Conservation (phyloP, 2,113 vertebrate genomes). For the Pachyramphus minor region DNA sequence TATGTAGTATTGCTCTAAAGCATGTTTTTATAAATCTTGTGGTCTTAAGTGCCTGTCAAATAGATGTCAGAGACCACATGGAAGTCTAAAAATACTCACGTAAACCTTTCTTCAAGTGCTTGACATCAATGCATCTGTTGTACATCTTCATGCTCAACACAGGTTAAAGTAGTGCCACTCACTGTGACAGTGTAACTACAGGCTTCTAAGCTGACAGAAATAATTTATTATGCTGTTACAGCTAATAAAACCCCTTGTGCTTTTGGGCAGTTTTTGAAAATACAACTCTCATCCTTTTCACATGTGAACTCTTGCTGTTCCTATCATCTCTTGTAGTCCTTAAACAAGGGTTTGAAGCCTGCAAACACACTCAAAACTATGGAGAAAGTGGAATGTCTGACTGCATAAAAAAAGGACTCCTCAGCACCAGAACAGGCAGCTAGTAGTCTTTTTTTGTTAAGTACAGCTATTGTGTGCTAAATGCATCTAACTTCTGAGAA, state of each 20-base stretch:
- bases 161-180: neutral
- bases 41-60: neutral
- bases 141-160: neutral
- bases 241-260: neutral
- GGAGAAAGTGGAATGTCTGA: neutral
- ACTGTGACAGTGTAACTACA: neutral
- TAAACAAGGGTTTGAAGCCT: neutral
- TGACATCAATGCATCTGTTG: neutral
- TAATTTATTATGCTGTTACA: constrained; percentile 20
- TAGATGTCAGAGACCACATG: neutral
- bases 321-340: neutral
- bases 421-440: neutral
- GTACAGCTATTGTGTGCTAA: neutral
- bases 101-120: neutral
- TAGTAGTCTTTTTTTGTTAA: neutral
- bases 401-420: neutral
- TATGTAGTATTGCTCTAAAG: neutral
- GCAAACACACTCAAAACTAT: neutral
- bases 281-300: neutral
- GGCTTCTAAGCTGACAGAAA: constrained; percentile 7
- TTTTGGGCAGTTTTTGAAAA: constrained; percentile 18
- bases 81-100: neutral
- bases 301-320: neutral
- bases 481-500: neutral
- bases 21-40: neutral